Evolutionary conservation across 2,888 invertebrate genomes (phyloP), one percentile per base, ranked within the genome.

Genomic region (Pollenia griseotomentosa): DNA sequence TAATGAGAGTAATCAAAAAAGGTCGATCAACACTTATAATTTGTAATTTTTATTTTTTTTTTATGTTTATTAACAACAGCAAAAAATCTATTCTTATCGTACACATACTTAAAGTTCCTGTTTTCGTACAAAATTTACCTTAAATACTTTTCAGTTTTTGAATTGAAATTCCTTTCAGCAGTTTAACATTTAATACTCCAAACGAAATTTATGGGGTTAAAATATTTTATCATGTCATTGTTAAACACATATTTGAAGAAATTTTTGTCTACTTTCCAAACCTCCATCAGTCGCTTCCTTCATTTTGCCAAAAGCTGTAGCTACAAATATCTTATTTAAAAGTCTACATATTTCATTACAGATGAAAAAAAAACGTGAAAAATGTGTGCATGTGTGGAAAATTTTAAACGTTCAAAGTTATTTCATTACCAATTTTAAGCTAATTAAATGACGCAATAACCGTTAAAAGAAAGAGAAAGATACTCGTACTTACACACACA

Each of bases 401-500:
- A 68, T 66, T 65, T 57, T 19, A 44, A 42, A 63, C 42, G 19
- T 66, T 33, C 12, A 14, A 74, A 78, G 73, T 48, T 86, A 73
- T 82, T 86, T 86, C 63, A 66, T 86, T 85, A 74, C 42, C 71
- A 78, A 57, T 74, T 71, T 53, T 75, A n/a, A 70, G 78, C 68
- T 82, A 86, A 86, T 86, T 82, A 86, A 86, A 74, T 78, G 51
- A 51, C 71, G 78, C 53, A 66, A 42, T 66, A 44, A 70, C 46
- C 59, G 51, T 11, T 48, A 23, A 61, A 75, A 53, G 6, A 19
- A 7, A 19, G 19, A 19, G 19, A 7, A 8, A 16, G 19, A 33
- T 6, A 33, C 16, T 6, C 10, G 19, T 11, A 55, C 55, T 16
- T 16, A 16, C 55, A 55, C 10, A 55, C 19, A 33, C 33, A 33